Evolutionary conservation across 2,888 invertebrate genomes (phyloP), one percentile per base, ranked within the genome.

Genomic region (Lasioglossum figueresi): DNA sequence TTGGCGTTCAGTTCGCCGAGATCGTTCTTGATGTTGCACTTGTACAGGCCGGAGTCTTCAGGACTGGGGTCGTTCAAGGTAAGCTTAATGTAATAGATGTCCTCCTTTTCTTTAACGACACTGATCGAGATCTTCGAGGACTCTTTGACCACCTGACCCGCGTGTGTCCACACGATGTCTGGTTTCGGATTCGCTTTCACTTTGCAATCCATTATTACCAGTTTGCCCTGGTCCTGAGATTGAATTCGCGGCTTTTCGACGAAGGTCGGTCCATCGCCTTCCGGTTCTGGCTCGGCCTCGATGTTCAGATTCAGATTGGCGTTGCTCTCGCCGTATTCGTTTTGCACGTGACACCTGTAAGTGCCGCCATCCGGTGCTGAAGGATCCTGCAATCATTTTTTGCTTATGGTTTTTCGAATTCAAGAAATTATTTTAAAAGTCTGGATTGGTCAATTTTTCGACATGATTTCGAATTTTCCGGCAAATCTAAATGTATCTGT

Each of bases 1-100:
- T 99, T 99, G 85, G 99, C 99, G 95, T 99, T 99, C 89, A 99
- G 97, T 96, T 99, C 99, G 92, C 99, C 99, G 94, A 98, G 97
- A 93, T 97, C 97, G 95, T 99, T 99, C 95, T 99, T 99, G 93
- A 99, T 98, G 94, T 99, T 99, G 95, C 99, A 99, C 95, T 99
- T 99, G 96, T 99, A 99, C 88, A 99, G 96, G 90, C 99, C 99
- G 92, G 99, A 99, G 96, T 99, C 99, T 93, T 98, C 98, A 88
- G 98, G 97, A 93, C 98, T 98, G 89, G 99, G 99, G 95, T 99
- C 98, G 93, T 97, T 97, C 66, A 99, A 96, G 95, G 98, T 98
- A 91, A 99, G 95, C 95, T 98, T 97, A 84, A 99, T 98, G 92
- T 98, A 97, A 95, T 98, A 99, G 90, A 98, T 96, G 93, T 98